These are phyloP conservation scores for Pelecanus crispus DNA, from an alignment of 2,113 vertebrate genomes.

Conservation along the genomic window DNA sequence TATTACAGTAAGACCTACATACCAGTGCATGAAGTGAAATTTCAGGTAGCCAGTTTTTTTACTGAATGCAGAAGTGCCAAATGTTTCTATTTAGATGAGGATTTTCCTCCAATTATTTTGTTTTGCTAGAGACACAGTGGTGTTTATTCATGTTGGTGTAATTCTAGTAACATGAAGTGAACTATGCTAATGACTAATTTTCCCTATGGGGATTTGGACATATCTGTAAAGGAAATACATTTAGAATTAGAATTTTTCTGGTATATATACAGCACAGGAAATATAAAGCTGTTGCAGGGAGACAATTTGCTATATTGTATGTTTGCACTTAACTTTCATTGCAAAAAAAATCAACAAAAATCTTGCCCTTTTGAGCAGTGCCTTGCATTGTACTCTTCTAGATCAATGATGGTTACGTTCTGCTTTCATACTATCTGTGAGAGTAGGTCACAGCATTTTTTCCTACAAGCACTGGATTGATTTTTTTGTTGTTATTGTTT, in stretches of 20 bases:
- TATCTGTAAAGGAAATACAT: not conserved
- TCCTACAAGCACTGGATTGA: not conserved
- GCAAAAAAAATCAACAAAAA: not conserved
- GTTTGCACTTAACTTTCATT: not conserved
- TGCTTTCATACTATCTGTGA: not conserved
- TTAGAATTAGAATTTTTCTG: not conserved
- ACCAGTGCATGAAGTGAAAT: not conserved
- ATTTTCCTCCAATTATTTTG: not conserved
- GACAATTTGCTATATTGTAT: not conserved
- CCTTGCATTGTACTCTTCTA: not conserved
- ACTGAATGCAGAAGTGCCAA: not conserved
- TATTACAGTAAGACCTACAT: not conserved
- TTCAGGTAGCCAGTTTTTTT: not conserved
- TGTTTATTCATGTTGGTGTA: not conserved
- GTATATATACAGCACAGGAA: not conserved
- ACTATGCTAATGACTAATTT: not conserved
- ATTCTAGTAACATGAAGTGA: not conserved
- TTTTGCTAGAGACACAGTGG: not conserved
- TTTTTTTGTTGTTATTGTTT: not conserved
- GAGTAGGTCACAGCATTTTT: not conserved
- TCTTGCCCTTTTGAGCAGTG: not conserved
- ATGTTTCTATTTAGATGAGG: not conserved
- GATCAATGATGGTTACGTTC: not conserved
- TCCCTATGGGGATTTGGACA: not conserved
- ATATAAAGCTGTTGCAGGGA: not conserved